Evolutionary conservation across 2,113 vertebrate genomes (phyloP).

Genomic region (Laticauda laticaudata): DNA sequence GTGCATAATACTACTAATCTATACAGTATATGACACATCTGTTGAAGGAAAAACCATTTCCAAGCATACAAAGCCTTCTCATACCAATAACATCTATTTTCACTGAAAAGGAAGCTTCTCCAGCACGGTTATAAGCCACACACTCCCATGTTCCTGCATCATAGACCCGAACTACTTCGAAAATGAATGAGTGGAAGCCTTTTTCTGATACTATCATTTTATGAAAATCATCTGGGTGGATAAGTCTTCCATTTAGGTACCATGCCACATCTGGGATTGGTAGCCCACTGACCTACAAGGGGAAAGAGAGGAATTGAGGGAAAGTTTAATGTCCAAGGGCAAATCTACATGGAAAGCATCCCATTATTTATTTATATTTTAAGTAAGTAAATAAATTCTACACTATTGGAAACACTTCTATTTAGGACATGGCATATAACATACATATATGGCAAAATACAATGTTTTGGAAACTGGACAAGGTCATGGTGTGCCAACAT

Average conservation of each 20-base stretch:
- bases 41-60: neutral
- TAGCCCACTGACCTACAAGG: constrained; percentile 83
- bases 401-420: neutral
- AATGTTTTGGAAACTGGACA: neutral
- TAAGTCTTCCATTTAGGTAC: constrained; percentile 90
- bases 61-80: constrained; percentile 28
- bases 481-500: neutral
- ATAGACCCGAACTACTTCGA: constrained; percentile 87
- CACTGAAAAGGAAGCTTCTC: constrained; percentile 83
- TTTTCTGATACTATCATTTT: constrained; percentile 98
- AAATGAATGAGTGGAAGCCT: constrained; percentile 91
- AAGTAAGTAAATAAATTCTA: neutral
- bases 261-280: constrained; percentile 89
- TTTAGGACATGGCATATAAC: neutral
- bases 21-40: neutral
- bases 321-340: neutral
- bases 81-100: constrained; percentile 87
- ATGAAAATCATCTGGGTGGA: constrained; percentile 89
- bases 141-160: constrained; percentile 89
- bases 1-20: neutral
- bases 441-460: neutral
- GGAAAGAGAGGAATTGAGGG: constrained; percentile 21
- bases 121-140: constrained; percentile 88
- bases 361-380: too few relatives aligned
- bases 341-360: neutral